Conservation (phyloP, 64 coral and sea anemone genomes). For the Actinia equina region DNA sequence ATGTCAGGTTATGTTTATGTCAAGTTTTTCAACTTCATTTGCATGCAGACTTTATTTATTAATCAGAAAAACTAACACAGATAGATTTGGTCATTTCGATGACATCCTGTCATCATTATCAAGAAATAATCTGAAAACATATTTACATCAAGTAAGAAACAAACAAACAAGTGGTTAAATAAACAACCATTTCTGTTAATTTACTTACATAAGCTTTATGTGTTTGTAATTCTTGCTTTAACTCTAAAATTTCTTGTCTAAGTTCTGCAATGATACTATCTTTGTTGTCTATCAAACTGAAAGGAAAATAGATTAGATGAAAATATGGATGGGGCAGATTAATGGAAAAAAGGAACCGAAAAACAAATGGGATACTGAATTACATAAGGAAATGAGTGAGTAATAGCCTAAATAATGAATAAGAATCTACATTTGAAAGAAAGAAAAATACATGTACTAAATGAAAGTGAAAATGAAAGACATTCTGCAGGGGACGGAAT, state of each 20-base stretch:
- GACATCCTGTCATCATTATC: too few species aligned
- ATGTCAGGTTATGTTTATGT: too few species aligned
- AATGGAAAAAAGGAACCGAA: not conserved
- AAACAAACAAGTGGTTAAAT: too few species aligned
- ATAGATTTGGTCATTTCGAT: too few species aligned
- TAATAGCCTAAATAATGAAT: not conserved
- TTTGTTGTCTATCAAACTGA: slow-evolving; percentile 18
- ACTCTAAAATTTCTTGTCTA: slow-evolving; percentile 34
- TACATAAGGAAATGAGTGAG: not conserved
- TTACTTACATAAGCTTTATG: slow-evolving; percentile 39
- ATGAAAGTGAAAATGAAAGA: not conserved
- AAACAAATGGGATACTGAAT: too few species aligned
- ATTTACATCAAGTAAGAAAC: too few species aligned
- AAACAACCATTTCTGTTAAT: not conserved
- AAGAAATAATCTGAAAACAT: too few species aligned
- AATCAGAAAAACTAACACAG: too few species aligned
- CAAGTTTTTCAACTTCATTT: too few species aligned
- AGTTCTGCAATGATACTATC: slow-evolving; percentile 32
- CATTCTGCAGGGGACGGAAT: not conserved
- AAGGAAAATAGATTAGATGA: not conserved
- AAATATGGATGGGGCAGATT: not conserved
- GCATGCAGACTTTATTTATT: too few species aligned
- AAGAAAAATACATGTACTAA: too few species aligned
- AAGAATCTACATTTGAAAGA: too few species aligned
- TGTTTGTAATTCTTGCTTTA: slow-evolving; percentile 34